phyloP scores from a whole-genome alignment of 2,797 vertebrate genomes.

The Gadopsis marmoratus region DNA sequence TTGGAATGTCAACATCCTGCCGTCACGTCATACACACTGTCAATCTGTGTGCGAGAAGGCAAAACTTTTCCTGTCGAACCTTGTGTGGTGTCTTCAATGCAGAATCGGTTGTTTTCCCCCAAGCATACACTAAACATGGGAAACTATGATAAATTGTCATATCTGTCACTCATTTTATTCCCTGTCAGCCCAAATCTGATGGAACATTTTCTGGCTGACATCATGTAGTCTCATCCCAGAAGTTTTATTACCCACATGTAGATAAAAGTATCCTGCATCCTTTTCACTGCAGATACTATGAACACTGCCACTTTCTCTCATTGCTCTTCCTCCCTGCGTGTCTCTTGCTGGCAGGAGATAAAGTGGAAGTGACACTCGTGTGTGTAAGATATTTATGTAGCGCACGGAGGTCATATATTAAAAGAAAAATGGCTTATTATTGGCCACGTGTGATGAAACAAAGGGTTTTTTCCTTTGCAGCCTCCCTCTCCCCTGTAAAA shows the following conservation, averaged over 20 bases:
- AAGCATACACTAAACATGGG: neutral
- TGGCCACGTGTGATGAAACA: slow-evolving; percentile 46
- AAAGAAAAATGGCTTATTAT: slow-evolving; percentile 70
- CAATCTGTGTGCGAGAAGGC: neutral
- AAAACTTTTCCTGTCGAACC: neutral
- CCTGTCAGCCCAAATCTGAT: neutral
- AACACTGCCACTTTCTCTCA: slow-evolving; percentile 3
- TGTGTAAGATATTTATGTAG: slow-evolving; percentile 69
- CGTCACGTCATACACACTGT: neutral
- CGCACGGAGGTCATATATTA: slow-evolving; percentile 60
- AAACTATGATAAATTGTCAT: slow-evolving; percentile 3
- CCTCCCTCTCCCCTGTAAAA: slow-evolving; percentile 31
- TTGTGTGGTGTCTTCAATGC: neutral
- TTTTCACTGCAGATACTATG: slow-evolving; percentile 33
- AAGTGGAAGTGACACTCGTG: slow-evolving; percentile 65
- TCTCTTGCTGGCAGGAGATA: slow-evolving; percentile 59
- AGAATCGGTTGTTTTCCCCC: neutral
- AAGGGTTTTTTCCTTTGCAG: slow-evolving; percentile 42
- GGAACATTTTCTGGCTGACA: neutral
- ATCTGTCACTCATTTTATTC: neutral
- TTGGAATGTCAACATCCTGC: neutral
- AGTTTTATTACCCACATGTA: slow-evolving; percentile 20
- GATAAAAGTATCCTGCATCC: slow-evolving; percentile 12
- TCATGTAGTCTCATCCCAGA: neutral
- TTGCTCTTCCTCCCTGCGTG: slow-evolving; percentile 31